Conservation (phyloP, 2,888 invertebrate species). For the Gastrophysa polygoni region DNA sequence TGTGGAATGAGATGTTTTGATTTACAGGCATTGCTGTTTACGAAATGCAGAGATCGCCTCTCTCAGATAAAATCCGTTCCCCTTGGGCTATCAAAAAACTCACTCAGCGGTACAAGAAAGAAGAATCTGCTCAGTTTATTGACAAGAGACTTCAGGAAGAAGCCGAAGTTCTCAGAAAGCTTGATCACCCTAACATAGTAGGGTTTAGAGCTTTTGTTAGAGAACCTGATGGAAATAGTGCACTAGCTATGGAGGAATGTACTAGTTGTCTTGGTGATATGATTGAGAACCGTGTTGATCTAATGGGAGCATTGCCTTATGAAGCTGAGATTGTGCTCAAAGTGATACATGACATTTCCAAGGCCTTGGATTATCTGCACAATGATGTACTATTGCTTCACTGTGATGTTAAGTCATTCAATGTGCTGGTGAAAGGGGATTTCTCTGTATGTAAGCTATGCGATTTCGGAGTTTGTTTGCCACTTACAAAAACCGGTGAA, state of each 20-base stretch:
- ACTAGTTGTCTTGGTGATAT: slow-evolving; percentile 73
- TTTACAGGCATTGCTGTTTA: slow-evolving; percentile 75
- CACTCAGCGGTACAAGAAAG: slow-evolving; percentile 50
- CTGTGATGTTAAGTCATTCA: slow-evolving; percentile 85
- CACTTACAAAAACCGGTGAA: slow-evolving; percentile 68
- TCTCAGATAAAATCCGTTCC: slow-evolving; percentile 70
- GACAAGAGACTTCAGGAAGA: slow-evolving; percentile 69
- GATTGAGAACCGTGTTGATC: slow-evolving; percentile 71
- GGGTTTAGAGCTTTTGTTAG: slow-evolving; percentile 70
- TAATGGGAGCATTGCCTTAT: slow-evolving; percentile 62
- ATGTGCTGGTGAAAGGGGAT: slow-evolving; percentile 77
- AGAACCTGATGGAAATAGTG: slow-evolving; percentile 62
- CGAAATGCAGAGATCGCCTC: slow-evolving; percentile 74
- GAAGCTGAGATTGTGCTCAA: slow-evolving; percentile 67
- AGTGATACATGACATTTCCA: slow-evolving; percentile 70
- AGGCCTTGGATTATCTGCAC: slow-evolving; percentile 80
- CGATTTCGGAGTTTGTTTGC: slow-evolving; percentile 83
- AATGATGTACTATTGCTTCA: slow-evolving; percentile 73
- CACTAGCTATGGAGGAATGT: slow-evolving; percentile 82
- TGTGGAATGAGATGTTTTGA: neutral
- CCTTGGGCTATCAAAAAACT: slow-evolving; percentile 88
- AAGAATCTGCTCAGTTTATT: slow-evolving; percentile 48
- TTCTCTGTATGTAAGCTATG: slow-evolving; percentile 79
- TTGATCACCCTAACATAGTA: slow-evolving; percentile 83
- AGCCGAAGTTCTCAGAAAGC: slow-evolving; percentile 70